Evolutionary conservation across 2,113 vertebrate species (phyloP).

Genomic region (Saimiri boliviensis): DNA sequence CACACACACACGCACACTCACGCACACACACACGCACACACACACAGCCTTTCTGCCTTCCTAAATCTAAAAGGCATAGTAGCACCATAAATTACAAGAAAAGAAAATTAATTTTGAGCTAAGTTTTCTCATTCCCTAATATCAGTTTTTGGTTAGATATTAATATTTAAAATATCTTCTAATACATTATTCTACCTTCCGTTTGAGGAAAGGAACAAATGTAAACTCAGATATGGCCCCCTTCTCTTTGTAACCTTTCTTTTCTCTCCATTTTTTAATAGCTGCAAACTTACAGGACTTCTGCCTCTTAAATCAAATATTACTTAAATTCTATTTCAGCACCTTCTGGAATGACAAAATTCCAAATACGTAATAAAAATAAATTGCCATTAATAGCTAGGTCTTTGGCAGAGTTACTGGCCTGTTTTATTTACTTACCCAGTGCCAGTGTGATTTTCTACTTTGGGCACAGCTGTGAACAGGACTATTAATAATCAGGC

Average conservation of each 20-base stretch:
- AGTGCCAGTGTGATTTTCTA: slow-evolving; percentile 29
- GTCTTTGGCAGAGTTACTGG: slow-evolving; percentile 16
- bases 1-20: too few species aligned
- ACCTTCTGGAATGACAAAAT: slow-evolving; percentile 39
- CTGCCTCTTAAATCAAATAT: slow-evolving; percentile 9
- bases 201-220: not conserved
- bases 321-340: slow-evolving; percentile 48
- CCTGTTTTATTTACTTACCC: slow-evolving; percentile 18
- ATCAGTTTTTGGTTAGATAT: not conserved
- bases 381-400: slow-evolving; percentile 46
- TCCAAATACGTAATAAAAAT: slow-evolving; percentile 44
- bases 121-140: slow-evolving; percentile 8
- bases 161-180: not conserved
- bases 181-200: not conserved
- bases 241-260: not conserved
- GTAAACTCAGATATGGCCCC: not conserved
- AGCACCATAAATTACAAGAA: not conserved
- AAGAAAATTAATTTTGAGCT: not conserved
- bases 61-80: not conserved
- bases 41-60: not conserved
- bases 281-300: not conserved
- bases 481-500: slow-evolving; percentile 10
- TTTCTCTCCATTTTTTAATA: not conserved
- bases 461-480: slow-evolving; percentile 46
- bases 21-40: too few species aligned